phyloP scores from a whole-genome alignment of 2,888 invertebrate genomes.

The Capitulum mitella region DNA sequence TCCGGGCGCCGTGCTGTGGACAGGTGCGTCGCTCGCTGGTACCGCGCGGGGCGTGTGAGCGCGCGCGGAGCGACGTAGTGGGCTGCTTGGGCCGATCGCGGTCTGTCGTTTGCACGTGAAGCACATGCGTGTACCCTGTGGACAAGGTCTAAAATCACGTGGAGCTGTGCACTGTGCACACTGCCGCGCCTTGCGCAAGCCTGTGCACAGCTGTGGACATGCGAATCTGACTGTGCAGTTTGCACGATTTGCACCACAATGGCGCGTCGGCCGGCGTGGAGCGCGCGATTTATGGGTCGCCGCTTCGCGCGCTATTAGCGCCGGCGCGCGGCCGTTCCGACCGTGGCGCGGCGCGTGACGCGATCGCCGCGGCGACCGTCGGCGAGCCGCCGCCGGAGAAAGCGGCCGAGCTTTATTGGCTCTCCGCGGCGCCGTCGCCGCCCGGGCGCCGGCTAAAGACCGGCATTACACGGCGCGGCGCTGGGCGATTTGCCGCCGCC shows the following conservation, averaged over 20 bases:
- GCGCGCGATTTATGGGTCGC: neutral
- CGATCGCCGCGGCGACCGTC: too few species aligned
- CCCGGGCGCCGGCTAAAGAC: neutral
- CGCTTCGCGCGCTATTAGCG: neutral
- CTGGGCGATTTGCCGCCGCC: neutral
- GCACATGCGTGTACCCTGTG: neutral
- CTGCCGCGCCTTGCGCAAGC: neutral
- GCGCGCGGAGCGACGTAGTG: too few species aligned
- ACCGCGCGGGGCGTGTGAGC: neutral
- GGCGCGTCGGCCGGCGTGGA: neutral
- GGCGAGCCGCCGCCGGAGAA: too few species aligned
- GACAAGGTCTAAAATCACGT: neutral
- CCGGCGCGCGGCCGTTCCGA: neutral
- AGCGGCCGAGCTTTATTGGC: too few species aligned
- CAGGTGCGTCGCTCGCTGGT: too few species aligned
- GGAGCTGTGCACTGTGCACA: neutral
- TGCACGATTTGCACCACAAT: slow-evolving; percentile 11
- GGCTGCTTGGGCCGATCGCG: too few species aligned
- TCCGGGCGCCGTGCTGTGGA: too few species aligned
- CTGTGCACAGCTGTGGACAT: slow-evolving; percentile 1
- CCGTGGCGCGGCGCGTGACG: neutral
- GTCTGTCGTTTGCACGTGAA: neutral
- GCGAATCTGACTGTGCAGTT: neutral
- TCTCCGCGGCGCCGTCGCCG: neutral
- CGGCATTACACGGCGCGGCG: neutral